These are phyloP conservation scores for Oxyruncus cristatus DNA, from an alignment of 2,113 vertebrate genomes.

Conservation along the genomic window DNA sequence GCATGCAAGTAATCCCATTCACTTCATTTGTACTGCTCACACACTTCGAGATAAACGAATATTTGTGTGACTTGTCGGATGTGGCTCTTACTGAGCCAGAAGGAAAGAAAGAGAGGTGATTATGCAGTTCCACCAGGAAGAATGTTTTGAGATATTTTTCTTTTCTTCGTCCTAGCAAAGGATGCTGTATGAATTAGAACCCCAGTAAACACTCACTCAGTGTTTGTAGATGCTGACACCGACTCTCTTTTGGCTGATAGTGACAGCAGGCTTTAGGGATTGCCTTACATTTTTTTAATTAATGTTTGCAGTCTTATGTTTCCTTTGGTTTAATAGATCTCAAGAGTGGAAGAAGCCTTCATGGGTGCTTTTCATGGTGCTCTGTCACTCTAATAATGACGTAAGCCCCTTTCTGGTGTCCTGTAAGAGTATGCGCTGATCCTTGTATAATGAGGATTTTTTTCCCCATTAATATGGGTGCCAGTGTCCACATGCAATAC, in stretches of 20 bases:
- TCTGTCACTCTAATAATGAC: not conserved
- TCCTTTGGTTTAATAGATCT: not conserved
- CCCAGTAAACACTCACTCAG: not conserved
- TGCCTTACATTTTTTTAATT: not conserved
- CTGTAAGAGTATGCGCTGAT: not conserved
- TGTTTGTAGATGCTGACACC: not conserved
- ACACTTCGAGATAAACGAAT: not conserved
- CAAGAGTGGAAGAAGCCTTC: not conserved
- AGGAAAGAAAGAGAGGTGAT: not conserved
- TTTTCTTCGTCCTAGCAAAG: not conserved
- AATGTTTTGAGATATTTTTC: not conserved
- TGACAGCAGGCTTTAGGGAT: not conserved
- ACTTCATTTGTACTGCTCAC: slow-evolving; percentile 16
- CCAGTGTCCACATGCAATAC: not conserved
- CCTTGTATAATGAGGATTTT: not conserved
- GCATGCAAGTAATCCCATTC: not conserved
- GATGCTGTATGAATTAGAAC: not conserved
- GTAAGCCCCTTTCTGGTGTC: not conserved
- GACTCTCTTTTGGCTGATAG: not conserved
- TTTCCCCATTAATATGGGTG: not conserved
- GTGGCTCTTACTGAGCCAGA: not conserved
- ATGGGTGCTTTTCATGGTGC: not conserved
- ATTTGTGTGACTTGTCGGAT: not conserved
- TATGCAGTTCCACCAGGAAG: not conserved
- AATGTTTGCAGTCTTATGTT: not conserved